phyloP scores from a whole-genome alignment of 1,140 invertebrate genomes.

The Drosophila ogumai region DNA sequence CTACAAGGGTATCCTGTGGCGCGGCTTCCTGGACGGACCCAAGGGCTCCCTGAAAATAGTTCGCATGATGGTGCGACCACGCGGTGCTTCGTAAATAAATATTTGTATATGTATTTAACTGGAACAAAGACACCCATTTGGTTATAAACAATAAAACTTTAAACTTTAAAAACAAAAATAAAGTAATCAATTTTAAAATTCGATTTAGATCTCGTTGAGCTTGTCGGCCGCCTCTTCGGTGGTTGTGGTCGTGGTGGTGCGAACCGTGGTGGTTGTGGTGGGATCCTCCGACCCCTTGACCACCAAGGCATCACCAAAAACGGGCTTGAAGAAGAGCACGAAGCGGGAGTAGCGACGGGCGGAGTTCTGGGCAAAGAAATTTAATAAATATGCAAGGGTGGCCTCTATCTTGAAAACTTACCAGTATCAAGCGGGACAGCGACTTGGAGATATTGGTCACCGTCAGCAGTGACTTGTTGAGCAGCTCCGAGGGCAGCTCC shows the following conservation, averaged over 20 bases:
- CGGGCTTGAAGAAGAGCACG: slow-evolving; percentile 88
- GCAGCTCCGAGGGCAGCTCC: slow-evolving; percentile 88
- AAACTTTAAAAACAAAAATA: slow-evolving; percentile 1
- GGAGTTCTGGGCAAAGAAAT: slow-evolving; percentile 86
- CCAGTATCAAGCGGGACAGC: slow-evolving; percentile 89
- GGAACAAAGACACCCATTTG: slow-evolving; percentile 2
- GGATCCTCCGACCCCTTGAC: slow-evolving; percentile 88
- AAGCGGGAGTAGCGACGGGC: slow-evolving; percentile 88
- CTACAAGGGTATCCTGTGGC: slow-evolving; percentile 67
- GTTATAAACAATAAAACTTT: slow-evolving; percentile 6
- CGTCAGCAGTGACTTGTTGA: slow-evolving; percentile 90
- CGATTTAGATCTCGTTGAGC: slow-evolving; percentile 62
- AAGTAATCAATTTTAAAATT: slow-evolving; percentile 6
- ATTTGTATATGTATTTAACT: slow-evolving; percentile 15
- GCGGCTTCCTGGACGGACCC: slow-evolving; percentile 64
- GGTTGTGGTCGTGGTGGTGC: slow-evolving; percentile 58
- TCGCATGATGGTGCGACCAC: slow-evolving; percentile 64
- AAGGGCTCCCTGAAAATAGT: slow-evolving; percentile 65
- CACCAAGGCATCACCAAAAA: slow-evolving; percentile 88
- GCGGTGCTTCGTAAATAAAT: slow-evolving; percentile 10
- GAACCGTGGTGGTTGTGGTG: slow-evolving; percentile 85
- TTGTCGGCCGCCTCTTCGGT: slow-evolving; percentile 49
- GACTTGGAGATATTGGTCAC: slow-evolving; percentile 89
- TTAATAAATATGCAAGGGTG: neutral
- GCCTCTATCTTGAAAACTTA: slow-evolving; percentile 84